Conservation (phyloP, 2,888 invertebrate genomes). For the Imbricaverruca yamaguchii region DNA sequence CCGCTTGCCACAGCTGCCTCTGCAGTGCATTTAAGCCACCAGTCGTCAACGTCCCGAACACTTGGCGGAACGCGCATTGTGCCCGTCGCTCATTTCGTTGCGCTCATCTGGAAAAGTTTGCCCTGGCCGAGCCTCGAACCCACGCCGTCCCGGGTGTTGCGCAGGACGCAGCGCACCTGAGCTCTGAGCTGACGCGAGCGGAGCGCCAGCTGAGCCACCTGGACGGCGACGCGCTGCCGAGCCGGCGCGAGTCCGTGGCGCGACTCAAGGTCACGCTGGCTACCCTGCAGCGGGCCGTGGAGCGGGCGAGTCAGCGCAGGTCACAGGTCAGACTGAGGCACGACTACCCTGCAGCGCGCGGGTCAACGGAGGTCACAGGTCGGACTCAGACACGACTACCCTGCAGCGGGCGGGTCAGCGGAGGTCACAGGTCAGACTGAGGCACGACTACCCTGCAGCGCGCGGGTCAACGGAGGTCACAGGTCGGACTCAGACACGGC, state of each 20-base stretch:
- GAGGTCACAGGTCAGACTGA: not conserved
- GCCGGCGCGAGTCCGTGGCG: not conserved
- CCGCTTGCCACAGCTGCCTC: too few species aligned
- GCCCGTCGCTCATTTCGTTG: not conserved
- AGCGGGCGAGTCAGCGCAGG: not conserved
- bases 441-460: not conserved
- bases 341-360: not conserved
- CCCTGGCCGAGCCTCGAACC: not conserved
- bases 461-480: not conserved
- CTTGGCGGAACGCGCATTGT: too few species aligned
- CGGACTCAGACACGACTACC: not conserved
- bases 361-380: not conserved
- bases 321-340: not conserved
- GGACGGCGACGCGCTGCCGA: not conserved
- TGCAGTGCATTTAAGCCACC: too few species aligned
- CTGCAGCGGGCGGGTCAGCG: not conserved
- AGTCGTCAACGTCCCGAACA: too few species aligned
- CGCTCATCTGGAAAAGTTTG: not conserved
- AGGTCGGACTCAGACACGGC: not conserved
- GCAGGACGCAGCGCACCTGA: conserved; percentile 5
- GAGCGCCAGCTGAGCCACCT: not conserved
- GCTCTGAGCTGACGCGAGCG: not conserved
- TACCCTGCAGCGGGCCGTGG: not conserved
- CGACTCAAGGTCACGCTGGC: not conserved
- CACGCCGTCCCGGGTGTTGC: not conserved